Evolutionary conservation across 2,797 vertebrate species (phyloP).

Genomic region (Fratercula arctica): DNA sequence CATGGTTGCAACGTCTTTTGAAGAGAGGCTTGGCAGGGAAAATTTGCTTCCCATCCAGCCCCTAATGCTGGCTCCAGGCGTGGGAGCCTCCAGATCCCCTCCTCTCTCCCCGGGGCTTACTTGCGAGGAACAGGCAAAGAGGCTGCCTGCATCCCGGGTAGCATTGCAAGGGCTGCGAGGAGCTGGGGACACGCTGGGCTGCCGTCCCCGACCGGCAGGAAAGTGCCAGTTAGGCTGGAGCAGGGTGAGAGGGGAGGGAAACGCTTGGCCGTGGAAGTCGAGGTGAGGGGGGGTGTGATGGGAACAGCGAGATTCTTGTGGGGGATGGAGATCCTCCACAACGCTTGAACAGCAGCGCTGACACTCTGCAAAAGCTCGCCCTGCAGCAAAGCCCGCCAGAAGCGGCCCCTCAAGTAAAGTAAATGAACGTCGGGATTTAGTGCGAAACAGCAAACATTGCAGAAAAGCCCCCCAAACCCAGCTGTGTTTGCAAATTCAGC

Average conservation of each 20-base stretch:
- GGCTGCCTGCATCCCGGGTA: neutral
- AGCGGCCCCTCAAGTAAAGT: neutral
- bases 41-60: neutral
- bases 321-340: neutral
- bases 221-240: neutral
- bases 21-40: constrained; percentile 6
- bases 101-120: neutral
- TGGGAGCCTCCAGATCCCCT: neutral
- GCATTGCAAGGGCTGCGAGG: neutral
- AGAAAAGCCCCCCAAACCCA: constrained; percentile 18
- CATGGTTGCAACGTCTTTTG: neutral
- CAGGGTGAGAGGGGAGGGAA: neutral
- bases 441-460: constrained; percentile 13
- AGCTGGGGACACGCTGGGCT: accelerated
- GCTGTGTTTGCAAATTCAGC: constrained; percentile 51
- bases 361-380: neutral
- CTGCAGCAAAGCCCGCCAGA: neutral
- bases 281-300: neutral
- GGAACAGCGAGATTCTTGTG: neutral
- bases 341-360: neutral
- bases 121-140: accelerated
- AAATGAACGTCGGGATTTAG: constrained; percentile 39
- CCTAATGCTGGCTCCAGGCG: neutral
- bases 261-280: accelerated
- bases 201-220: accelerated